phyloP scores from a whole-genome alignment of 2,888 invertebrate genomes.

The Dicycla oo region DNA sequence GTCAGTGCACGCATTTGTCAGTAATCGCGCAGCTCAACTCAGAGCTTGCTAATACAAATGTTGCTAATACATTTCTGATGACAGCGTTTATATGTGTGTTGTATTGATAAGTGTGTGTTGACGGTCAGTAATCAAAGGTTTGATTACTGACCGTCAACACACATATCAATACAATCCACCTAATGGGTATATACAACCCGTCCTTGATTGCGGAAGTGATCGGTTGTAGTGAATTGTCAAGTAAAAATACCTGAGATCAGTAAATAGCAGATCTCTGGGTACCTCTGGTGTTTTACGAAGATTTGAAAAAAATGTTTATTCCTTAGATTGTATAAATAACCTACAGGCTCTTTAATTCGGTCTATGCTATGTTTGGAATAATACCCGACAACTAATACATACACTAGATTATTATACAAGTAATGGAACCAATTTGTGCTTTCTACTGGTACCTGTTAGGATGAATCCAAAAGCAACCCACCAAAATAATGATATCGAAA shows the following conservation, averaged over 20 bases:
- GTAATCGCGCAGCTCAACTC: no score
- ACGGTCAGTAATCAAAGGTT: no score
- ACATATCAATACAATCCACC: constrained; percentile 7
- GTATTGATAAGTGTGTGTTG: no score
- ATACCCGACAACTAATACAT: not conserved
- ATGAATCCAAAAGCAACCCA: constrained; percentile 3
- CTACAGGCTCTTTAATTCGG: not conserved
- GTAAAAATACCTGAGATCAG: not conserved
- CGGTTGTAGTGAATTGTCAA: not conserved
- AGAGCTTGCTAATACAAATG: no score
- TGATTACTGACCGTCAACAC: not conserved
- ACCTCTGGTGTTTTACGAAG: no score
- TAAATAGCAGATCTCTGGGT: not conserved
- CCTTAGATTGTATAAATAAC: not conserved
- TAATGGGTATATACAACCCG: constrained; percentile 6
- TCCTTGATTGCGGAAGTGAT: not conserved
- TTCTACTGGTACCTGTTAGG: not conserved
- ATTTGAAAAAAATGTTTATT: not conserved
- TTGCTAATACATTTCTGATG: constrained; percentile 8
- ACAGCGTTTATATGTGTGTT: no score
- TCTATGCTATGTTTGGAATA: not conserved
- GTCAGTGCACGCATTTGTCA: no score
- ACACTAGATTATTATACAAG: no score
- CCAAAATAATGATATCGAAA: not conserved
- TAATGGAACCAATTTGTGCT: not conserved